Evolutionary conservation across 2,888 invertebrate species (phyloP), one percentile per base, ranked within the genome.

Genomic region (Tineola bisselliella): DNA sequence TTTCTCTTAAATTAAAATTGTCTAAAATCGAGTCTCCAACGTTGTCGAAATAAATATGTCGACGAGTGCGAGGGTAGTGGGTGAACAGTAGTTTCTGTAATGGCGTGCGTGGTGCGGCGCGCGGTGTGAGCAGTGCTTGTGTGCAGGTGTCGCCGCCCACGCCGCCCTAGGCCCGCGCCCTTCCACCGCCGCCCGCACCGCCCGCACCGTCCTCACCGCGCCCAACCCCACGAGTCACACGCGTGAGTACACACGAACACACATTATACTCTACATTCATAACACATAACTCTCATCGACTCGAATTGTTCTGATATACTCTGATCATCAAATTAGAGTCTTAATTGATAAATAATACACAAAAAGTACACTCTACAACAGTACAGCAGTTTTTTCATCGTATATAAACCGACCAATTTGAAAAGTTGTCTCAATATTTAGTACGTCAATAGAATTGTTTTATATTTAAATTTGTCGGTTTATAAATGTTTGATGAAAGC

Each of bases 101-200:
- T 65, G 62, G 64, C 63, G 66, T 62, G 61, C 48, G 63, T 57
- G 64, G 63, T 62, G 61, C 61, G 63, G 57, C 61, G 52, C n/a
- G 54, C 48, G 44, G 61, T 15, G 56, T 60, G 52, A 61, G 63
- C 67, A 68, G 70, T 69, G 66, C 67, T 71, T 79, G 65, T 75
- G 76, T 70, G 81, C 81, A 80, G 83, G 77, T 80, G 78, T 84
- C 78, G 84, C 70, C 81, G 84, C 63, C 66, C 62, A 74, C 78
- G 77, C 70, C 70, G 80, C 69, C 81, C 88, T 62, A 84, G 88
- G 67, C 81, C 87, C 66, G 89, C 90, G 93, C 81, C 87, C 88
- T 77, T 87, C 82, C 83, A 81, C 78, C 84, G 81, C 69, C 79
- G 78, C 72, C 59, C 90, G 65, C 90, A 91, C 68, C 88, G 88